Base-by-base conservation (phyloP, 2,113 vertebrate genomes). In the Sorex fumeus region DNA sequence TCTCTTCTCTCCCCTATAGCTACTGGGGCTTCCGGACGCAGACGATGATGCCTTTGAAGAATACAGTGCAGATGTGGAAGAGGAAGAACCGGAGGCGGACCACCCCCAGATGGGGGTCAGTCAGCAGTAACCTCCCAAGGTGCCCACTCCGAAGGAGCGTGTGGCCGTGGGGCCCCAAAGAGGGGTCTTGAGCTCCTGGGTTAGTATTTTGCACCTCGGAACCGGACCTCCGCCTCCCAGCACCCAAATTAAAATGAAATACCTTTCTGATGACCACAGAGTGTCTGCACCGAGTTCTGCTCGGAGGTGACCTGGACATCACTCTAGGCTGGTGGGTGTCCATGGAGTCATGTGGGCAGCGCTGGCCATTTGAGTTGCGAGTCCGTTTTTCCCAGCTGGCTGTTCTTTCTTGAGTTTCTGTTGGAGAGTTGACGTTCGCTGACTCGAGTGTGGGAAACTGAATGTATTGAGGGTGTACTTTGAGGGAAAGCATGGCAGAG, bases 51-150 rank as follows among this genome's bases (percentile, higher is more conserved):
- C 98, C 0, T 99, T 99, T 96, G 99, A 99, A 98, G 99, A 99
- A 90, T 99, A 99, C 97, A 99, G 99, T n/a, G 98, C 99, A n/a
- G 99, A 99, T 40, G 98, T 99, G 98, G 99, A 99, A 97, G 99
- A 99, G 90, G 98, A 98, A 87, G 99, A 99, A 96, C 98, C 99
- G 9, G 99, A 99, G 97, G 98, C 99, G 0, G 99, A 99, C 98
- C 99, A 99, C 98, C 99, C 99, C 97, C 99, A 99, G 97, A 99
- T 99, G 99, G 99, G 99, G 96, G 98, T 99, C 98, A 99, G 99
- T 97, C 99, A 99, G 98, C 99, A 99, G 99, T 99, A 98, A 98
- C 97, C 94, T 93, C 91, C 81, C 64, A 11, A 96, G 96, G 95
- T 88, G 89, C 79, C 83, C 62, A 5, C 62, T 57, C 72, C 64